These are phyloP conservation scores for Clarias batrachus DNA, from an alignment of 2,113 vertebrate genomes.

Conservation along the genomic window DNA sequence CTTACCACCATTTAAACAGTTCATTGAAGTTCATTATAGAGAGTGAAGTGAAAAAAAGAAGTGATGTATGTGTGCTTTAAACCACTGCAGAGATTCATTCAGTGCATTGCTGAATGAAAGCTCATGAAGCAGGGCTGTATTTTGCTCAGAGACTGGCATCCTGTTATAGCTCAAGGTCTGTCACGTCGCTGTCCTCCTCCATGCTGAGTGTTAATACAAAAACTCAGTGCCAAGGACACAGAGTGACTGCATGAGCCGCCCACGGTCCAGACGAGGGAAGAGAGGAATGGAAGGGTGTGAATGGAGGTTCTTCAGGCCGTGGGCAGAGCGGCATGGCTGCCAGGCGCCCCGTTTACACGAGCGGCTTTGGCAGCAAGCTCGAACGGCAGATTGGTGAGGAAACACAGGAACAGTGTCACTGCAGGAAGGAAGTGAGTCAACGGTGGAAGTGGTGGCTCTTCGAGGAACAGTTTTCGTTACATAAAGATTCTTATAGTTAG, in stretches of 20 bases:
- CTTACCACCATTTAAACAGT: background rate
- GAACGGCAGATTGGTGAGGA: conserved; percentile 31
- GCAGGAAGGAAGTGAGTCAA: conserved; percentile 44
- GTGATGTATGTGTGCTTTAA: background rate
- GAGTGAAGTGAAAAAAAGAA: background rate
- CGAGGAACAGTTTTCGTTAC: conserved; percentile 13
- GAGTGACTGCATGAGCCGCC: conserved; percentile 43
- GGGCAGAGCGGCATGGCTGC: background rate
- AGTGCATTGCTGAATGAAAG: conserved; percentile 16
- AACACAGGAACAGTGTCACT: conserved; percentile 35
- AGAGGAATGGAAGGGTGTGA: background rate
- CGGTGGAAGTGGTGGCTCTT: conserved; percentile 11
- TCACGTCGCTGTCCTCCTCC: conserved; percentile 35
- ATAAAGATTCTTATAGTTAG: background rate
- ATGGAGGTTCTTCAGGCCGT: background rate
- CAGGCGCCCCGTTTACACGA: conserved; percentile 39
- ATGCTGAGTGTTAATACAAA: conserved; percentile 39
- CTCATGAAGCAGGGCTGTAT: conserved; percentile 11
- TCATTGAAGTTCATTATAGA: background rate
- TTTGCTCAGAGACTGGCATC: conserved; percentile 40
- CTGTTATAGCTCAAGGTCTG: conserved; percentile 42
- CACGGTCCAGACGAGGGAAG: conserved; percentile 34
- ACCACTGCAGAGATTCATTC: conserved; percentile 12
- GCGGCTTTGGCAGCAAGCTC: conserved; percentile 26
- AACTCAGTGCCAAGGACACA: conserved; percentile 49